These are phyloP conservation scores for Cynaeus angustus DNA, from an alignment of 2,888 invertebrate species.

Conservation along the genomic window DNA sequence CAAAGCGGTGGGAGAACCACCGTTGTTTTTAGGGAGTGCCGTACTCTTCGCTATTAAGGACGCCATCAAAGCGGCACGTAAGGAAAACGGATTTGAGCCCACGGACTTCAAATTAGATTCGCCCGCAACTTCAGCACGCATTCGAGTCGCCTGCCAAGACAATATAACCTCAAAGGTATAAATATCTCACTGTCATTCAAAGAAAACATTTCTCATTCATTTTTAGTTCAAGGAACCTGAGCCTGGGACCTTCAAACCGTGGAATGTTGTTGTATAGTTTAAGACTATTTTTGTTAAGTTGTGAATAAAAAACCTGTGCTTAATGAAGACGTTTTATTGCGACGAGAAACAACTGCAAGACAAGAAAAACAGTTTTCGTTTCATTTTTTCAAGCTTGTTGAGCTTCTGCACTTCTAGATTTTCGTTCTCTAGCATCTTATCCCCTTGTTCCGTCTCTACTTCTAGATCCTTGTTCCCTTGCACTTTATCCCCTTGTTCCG, in stretches of 20 bases:
- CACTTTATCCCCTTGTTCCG: no score
- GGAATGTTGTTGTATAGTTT: constrained; percentile 69
- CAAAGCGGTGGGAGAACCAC: constrained; percentile 98
- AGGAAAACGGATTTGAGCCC: constrained; percentile 77
- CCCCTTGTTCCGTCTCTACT: no score
- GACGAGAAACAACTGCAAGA: constrained; percentile 12
- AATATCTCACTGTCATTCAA: background rate
- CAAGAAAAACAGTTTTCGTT: constrained; percentile 16
- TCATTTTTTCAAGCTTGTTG: background rate
- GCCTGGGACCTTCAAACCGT: constrained; percentile 76
- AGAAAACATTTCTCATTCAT: constrained; percentile 51
- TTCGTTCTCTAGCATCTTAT: background rate
- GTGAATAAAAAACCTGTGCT: background rate
- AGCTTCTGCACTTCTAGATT: background rate
- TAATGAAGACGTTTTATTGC: constrained; percentile 10
- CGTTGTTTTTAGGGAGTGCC: constrained; percentile 91
- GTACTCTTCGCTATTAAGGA: constrained; percentile 93
- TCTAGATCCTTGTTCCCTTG: background rate
- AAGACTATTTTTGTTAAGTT: background rate
- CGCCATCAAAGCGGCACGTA: constrained; percentile 87
- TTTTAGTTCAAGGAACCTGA: constrained; percentile 76
- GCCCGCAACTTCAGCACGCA: constrained; percentile 91
- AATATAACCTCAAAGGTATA: constrained; percentile 84
- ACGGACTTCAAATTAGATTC: constrained; percentile 80
- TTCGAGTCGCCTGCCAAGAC: constrained; percentile 89